Base-by-base conservation (phyloP, 1,140 invertebrate genomes). In the Tribolium castaneum region DNA sequence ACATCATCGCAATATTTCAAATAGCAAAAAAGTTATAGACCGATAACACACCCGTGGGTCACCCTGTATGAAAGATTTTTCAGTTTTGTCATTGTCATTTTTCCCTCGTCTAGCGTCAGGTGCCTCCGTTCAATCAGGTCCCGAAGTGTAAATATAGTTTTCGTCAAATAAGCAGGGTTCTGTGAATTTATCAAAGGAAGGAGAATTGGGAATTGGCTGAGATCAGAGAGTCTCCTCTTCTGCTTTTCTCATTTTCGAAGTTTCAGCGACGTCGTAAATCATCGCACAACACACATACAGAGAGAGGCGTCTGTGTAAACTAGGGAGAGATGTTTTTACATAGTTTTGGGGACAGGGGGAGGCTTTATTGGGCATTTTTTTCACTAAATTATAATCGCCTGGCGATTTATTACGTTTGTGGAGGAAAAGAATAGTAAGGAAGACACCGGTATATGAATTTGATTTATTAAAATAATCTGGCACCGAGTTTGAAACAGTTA, bases 171-270 rank as follows among this genome's bases (percentile, higher is more conserved):
- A 77, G 59, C 39, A 34, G 75, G 75, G 45, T 52, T 72, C 66
- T 39, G 66, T 77, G 71, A 77, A 77, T 77, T 77, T 77, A 77
- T 77, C 76, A 77, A 77, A 77, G 76, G 76, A 71, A 77, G 13
- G 49, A 51, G 56, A 66, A 66, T 66, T 14, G 51, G 70, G 76
- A 72, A 77, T 66, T 72, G 66, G 76, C 25, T 45, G 49, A 71
- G 52, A 77, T 72, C 51, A 71, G 16, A 54, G 54, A 35, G 51
- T 30, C 9, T 14, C 30, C 75, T 45, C 70, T 45, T 25, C 75
- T 51, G 75, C 10, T 66, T 25, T 70, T 51, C 39, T 19, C 70
- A 78, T 78, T 66, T 66, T 66, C 10, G 54, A 59, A 66, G 59
- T 66, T 66, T 66, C 59, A 22, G 59, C 25, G 6, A 66, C 59